phyloP scores from a whole-genome alignment of 2,888 invertebrate genomes.

The Amphipoea lucens region DNA sequence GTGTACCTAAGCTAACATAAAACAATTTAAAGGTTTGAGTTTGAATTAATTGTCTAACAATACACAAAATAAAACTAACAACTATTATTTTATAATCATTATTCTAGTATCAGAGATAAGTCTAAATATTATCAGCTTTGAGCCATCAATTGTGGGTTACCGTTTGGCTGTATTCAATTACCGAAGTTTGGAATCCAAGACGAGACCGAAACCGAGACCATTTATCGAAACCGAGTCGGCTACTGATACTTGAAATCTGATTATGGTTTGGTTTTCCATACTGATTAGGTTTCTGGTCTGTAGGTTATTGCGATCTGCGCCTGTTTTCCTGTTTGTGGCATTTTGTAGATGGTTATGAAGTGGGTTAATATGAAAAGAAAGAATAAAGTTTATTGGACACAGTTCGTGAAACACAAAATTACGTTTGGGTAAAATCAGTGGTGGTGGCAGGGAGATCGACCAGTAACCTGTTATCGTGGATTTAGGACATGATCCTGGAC shows the following conservation, averaged over 20 bases:
- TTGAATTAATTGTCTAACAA: background rate
- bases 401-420: too few species aligned
- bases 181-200: constrained; percentile 35
- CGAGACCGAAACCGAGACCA: background rate
- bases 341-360: background rate
- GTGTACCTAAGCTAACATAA: too few species aligned
- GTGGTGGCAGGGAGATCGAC: too few species aligned
- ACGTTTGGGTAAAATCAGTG: too few species aligned
- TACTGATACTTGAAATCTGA: constrained; percentile 38
- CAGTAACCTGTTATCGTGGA: too few species aligned
- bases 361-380: too few species aligned
- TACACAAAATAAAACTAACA: background rate
- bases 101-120: background rate
- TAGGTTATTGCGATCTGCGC: background rate
- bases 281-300: constrained; percentile 18
- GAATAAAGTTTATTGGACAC: too few species aligned
- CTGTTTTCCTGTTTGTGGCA: background rate
- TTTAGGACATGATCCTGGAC: too few species aligned
- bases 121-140: background rate
- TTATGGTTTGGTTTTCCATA: constrained; percentile 37
- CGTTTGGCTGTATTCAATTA: constrained; percentile 29
- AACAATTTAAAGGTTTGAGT: too few species aligned
- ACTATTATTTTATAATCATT: background rate
- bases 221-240: constrained; percentile 19
- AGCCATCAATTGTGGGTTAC: constrained; percentile 28